phyloP scores from a whole-genome alignment of 37 sponge, comb jelly and placozoan species.

The Dysidea cf. avara region DNA sequence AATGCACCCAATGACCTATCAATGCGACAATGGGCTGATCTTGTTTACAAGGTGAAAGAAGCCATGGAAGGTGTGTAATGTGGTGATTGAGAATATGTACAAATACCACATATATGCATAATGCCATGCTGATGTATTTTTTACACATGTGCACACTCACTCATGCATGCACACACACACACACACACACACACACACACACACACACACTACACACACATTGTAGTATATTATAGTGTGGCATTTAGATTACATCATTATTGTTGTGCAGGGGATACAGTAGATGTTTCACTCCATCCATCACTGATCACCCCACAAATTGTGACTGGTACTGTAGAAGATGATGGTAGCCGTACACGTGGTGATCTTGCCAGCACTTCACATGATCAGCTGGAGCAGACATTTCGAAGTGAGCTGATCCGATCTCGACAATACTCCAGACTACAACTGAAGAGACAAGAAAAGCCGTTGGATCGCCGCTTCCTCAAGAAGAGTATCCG shows the following conservation, averaged over 20 bases:
- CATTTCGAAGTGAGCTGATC: too few species aligned
- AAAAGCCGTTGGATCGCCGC: too few species aligned
- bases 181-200: constrained; percentile 18
- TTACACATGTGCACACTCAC: not conserved
- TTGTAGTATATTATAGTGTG: not conserved
- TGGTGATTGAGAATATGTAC: too few species aligned
- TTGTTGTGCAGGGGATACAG: not conserved
- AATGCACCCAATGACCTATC: constrained; percentile 60
- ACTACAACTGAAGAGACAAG: too few species aligned
- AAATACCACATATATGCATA: not conserved
- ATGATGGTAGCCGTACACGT: too few species aligned
- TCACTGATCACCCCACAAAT: not conserved
- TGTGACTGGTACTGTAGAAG: too few species aligned
- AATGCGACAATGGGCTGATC: constrained; percentile 70
- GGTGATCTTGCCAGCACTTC: too few species aligned
- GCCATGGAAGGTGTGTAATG: constrained; percentile 61
- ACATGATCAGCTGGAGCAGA: too few species aligned
- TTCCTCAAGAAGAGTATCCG: too few species aligned
- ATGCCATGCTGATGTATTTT: not conserved
- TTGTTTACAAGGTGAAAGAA: constrained; percentile 55
- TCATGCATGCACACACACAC: not conserved
- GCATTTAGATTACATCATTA: not conserved
- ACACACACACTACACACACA: not conserved
- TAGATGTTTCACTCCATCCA: not conserved
- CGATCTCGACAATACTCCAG: too few species aligned